Conservation (phyloP, 2,888 invertebrate species). For the Cheilosia variabilis region DNA sequence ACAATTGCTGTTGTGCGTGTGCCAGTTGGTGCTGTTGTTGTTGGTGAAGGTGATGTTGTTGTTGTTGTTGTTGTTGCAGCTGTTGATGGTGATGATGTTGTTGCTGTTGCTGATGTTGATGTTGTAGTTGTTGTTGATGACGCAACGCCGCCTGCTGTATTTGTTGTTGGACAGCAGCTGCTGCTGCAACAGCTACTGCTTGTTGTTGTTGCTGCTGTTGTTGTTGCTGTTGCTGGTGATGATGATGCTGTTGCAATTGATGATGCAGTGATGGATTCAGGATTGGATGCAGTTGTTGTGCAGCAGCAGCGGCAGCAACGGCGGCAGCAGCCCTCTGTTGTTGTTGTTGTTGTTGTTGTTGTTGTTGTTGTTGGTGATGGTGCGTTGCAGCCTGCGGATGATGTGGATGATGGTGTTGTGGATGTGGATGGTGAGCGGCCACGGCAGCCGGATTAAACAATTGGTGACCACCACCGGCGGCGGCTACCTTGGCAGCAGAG, state of each 20-base stretch:
- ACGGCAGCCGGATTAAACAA: conserved; percentile 78
- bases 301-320: conserved; percentile 80
- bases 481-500: conserved; percentile 78
- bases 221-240: conserved; percentile 77
- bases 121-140: conserved; percentile 78
- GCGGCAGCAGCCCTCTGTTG: conserved; percentile 76
- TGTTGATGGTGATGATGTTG: conserved; percentile 74
- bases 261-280: conserved; percentile 80
- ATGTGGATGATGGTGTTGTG: conserved; percentile 80
- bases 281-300: conserved; percentile 83
- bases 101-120: conserved; percentile 67
- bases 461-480: conserved; percentile 80
- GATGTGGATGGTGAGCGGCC: conserved; percentile 70
- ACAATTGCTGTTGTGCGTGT: conserved; percentile 61
- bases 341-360: conserved; percentile 68
- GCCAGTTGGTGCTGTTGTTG: conserved; percentile 50
- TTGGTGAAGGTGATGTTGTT: conserved; percentile 76
- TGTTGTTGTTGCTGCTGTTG: conserved; percentile 80
- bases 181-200: conserved; percentile 75
- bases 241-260: conserved; percentile 79
- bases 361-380: conserved; percentile 74
- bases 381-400: conserved; percentile 75
- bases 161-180: conserved; percentile 76
- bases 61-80: conserved; percentile 73
- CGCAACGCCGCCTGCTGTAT: conserved; percentile 78